Evolutionary conservation across 2,888 invertebrate genomes (phyloP), one percentile per base, ranked within the genome.

Genomic region (Thereva nobilitata): DNA sequence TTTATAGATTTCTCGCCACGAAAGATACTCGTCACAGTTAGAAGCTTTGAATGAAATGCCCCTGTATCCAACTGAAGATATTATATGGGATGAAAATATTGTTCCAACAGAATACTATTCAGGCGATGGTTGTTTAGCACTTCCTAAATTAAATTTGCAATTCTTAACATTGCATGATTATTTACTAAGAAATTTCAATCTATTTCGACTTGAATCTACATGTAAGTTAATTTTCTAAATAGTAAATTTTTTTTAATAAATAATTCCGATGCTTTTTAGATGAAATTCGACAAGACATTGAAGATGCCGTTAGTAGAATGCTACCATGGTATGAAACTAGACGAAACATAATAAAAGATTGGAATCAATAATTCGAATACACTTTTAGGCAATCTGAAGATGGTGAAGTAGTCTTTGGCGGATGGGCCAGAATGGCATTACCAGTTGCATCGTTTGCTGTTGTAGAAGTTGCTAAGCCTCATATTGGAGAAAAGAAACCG

Each of bases 361-460:
- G 9, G 9, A 44, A 47, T 34, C 54, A 47, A 47, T 57, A 57
- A 61, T 34, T 34, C 5, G 8, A 49, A 10, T 6, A 35, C 67
- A 52, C 37, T 63, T 47, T 35, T 52, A 91, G 91, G 92, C 86
- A 87, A 78, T 84, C 95, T 1, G 97, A 97, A 83, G 94, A 95
- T 77, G 89, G 86, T 0, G 87, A 86, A 63, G 87, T 90, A 0
- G 90, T 92, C 75, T 99, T 96, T 82, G 97, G 97, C 9, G 99
- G 99, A 2, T 99, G 99, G 98, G 97, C 98, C 0, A 86, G 98
- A 70, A 99, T 99, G 98, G 98, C 98, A 0, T 91, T 97, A 74
- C 95, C 97, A 0, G 91, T 99, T 66, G 86, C 90, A 6, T 89
- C 90, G 68, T 98, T 99, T 81, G 91, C 92, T 3, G 93, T 98